phyloP scores from a whole-genome alignment of 2,113 vertebrate genomes.

The Apaloderma vittatum region DNA sequence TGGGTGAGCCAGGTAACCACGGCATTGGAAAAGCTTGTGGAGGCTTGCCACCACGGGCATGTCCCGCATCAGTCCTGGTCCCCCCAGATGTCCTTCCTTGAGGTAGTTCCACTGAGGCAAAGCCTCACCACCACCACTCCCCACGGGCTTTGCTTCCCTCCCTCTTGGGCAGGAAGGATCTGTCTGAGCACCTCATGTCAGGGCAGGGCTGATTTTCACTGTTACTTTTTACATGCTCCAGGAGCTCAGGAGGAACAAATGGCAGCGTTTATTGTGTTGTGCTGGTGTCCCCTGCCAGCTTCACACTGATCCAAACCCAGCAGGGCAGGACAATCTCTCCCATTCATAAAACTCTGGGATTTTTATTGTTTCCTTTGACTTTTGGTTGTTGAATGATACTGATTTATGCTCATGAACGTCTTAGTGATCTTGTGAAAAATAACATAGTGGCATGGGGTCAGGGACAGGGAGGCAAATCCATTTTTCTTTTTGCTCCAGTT shows the following conservation, averaged over 20 bases:
- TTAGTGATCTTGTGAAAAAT: constrained; percentile 24
- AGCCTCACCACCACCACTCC: rapidly evolving
- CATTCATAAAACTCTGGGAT: constrained; percentile 56
- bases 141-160: rapidly evolving
- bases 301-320: background rate
- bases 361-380: background rate
- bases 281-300: background rate
- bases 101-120: rapidly evolving
- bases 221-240: background rate
- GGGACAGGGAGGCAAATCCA: background rate
- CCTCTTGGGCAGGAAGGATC: rapidly evolving
- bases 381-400: background rate
- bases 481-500: constrained; percentile 31
- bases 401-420: background rate
- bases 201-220: background rate
- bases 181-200: rapidly evolving
- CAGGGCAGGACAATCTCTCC: constrained; percentile 9
- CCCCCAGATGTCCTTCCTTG: rapidly evolving
- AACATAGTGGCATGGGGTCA: background rate
- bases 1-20: rapidly evolving
- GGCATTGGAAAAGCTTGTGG: background rate
- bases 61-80: rapidly evolving
- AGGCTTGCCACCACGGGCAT: background rate
- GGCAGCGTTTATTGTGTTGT: background rate
- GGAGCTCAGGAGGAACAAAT: constrained; percentile 33